Conservation (phyloP, 2,113 vertebrate genomes). For the Microtus ochrogaster region DNA sequence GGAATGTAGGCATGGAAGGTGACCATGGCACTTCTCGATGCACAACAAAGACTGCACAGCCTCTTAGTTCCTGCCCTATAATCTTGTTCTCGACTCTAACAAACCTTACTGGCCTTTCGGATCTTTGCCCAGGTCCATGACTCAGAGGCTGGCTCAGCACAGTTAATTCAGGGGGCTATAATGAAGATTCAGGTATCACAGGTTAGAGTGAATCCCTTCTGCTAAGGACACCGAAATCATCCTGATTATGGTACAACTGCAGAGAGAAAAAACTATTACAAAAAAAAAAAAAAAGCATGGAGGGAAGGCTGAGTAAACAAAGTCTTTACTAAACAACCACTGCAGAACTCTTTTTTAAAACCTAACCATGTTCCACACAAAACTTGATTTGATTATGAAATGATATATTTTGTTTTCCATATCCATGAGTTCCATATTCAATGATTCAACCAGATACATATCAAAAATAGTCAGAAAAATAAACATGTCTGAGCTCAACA, state of each 20-base stretch:
- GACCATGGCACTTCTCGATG: background rate
- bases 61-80: conserved; percentile 30
- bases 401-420: background rate
- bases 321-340: background rate
- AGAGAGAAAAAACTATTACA: background rate
- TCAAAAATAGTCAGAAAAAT: background rate
- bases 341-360: background rate
- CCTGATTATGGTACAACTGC: background rate
- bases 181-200: fast-evolving
- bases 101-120: background rate
- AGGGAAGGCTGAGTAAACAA: background rate
- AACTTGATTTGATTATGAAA: conserved; percentile 7
- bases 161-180: background rate
- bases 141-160: background rate
- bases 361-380: background rate
- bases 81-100: conserved; percentile 2
- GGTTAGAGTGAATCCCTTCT: background rate
- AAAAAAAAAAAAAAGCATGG: background rate
- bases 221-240: background rate
- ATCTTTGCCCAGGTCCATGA: background rate
- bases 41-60: background rate
- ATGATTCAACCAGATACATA: background rate
- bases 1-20: conserved; percentile 40
- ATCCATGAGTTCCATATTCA: background rate
- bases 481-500: background rate